Conservation (phyloP, 30 jellyfish, hydroid and myxozoan genomes). For the Rhopilema esculentum region DNA sequence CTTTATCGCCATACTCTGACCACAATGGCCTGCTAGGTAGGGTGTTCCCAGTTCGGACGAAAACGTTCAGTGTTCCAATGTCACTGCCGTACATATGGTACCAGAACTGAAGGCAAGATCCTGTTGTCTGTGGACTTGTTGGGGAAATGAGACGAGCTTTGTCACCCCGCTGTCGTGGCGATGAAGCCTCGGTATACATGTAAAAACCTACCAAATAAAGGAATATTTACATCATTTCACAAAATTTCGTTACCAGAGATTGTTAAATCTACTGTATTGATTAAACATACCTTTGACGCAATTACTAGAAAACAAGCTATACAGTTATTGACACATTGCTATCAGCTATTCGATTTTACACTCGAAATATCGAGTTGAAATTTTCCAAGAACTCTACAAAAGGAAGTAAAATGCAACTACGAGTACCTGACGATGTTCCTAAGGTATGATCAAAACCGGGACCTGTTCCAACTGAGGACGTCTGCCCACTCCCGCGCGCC, state of each 20-base stretch:
- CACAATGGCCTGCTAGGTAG: slow-evolving; percentile 79
- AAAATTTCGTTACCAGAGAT: too few relatives aligned
- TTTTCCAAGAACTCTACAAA: too few relatives aligned
- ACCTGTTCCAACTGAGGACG: slow-evolving; percentile 85
- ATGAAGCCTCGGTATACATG: slow-evolving; percentile 95
- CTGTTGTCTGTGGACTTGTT: slow-evolving; percentile 70
- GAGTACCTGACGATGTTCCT: slow-evolving; percentile 67
- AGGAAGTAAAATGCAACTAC: too few relatives aligned
- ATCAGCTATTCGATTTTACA: too few relatives aligned
- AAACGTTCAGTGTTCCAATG: slow-evolving; percentile 74
- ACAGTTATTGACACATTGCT: too few relatives aligned
- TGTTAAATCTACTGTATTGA: too few relatives aligned
- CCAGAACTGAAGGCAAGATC: slow-evolving; percentile 90
- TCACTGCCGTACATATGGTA: slow-evolving; percentile 85
- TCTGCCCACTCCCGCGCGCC: slow-evolving; percentile 72
- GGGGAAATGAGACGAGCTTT: slow-evolving; percentile 91
- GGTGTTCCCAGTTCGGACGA: slow-evolving; percentile 30
- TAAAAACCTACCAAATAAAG: slow-evolving; percentile 61
- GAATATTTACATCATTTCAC: background rate
- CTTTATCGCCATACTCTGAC: slow-evolving; percentile 91
- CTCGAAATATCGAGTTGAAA: too few relatives aligned
- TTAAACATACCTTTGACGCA: too few relatives aligned
- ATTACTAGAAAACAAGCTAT: too few relatives aligned
- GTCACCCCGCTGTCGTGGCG: slow-evolving; percentile 82
- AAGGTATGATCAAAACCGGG: slow-evolving; percentile 88